Evolutionary conservation across 2,797 vertebrate species (phyloP).

Genomic region (Lates japonicus): DNA sequence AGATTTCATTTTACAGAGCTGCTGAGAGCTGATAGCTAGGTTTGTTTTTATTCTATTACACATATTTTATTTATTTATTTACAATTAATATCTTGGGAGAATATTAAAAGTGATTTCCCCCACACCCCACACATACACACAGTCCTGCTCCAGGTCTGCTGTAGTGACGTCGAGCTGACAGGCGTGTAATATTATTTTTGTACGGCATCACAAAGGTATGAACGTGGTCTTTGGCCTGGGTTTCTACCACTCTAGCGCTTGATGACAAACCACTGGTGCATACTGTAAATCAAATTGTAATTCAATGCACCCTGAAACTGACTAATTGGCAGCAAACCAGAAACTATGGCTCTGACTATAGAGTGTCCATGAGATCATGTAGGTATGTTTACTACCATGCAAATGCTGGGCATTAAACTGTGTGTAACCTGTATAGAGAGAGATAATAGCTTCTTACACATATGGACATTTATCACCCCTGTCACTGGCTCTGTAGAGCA

Average conservation of each 20-base stretch:
- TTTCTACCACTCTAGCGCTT: neutral
- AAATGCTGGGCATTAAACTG: neutral
- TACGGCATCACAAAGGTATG: neutral
- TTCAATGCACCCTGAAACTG: neutral
- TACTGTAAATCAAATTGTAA: neutral
- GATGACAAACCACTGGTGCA: neutral
- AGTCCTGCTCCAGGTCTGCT: neutral
- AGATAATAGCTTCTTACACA: neutral
- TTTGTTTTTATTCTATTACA: neutral
- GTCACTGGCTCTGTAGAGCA: too few relatives aligned
- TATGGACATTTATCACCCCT: too few relatives aligned
- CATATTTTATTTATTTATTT: neutral
- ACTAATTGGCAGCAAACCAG: neutral
- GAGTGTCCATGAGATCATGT: neutral
- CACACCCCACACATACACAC: neutral
- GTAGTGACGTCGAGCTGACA: neutral
- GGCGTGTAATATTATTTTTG: neutral
- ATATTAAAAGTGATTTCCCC: neutral
- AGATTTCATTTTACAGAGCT: neutral
- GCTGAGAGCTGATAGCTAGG: neutral
- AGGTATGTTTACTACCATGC: neutral
- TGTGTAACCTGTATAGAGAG: neutral
- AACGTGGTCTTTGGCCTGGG: neutral
- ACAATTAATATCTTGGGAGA: neutral
- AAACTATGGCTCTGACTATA: neutral